Evolutionary conservation across 1,140 invertebrate species (phyloP), one percentile per base, ranked within the genome.

Genomic region (Lepidurus packardi): DNA sequence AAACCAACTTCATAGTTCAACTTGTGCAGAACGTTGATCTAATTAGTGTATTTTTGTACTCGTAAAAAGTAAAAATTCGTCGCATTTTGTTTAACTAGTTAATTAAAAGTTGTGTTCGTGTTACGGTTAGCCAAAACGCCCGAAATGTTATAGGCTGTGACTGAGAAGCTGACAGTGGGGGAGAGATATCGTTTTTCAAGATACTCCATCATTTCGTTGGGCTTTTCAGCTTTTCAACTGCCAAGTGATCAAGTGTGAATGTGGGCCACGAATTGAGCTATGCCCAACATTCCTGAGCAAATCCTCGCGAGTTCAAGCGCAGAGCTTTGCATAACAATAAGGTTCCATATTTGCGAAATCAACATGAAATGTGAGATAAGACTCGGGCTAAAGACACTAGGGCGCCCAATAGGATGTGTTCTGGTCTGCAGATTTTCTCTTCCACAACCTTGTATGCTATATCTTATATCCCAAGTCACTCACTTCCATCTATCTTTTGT

Each of bases 261-360:
- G 53, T 65, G 13, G 53, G 53, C 53, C 53, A 65, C 21, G 53
- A 65, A 65, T 65, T 65, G 53, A 65, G 53, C 21, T 65, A 65
- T 65, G 53, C 8, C 53, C 16, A 65, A 65, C 53, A 65, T 65
- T 21, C 53, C 53, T 65, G 16, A 13, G n/a, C 53, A 21, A 3
- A 65, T 65, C 53, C 53, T 65, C 53, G 21, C 53, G 53, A 65
- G 16, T 65, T 65, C 53, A n/a, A 65, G 21, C 53, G 16, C 8
- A 65, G 53, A 65, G 53, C 53, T 65, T 65, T 65, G n/a, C 53
- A 65, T 65, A 65, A 65, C 53, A 65, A 65, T 65, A 65, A 21
- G 53, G n/a, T 65, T 7, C 53, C 16, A 7, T 21, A 65, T 65
- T 65, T 65, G 21, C 53, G 7, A 65, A n/a, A 65, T 13, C 53